Evolutionary conservation across 2,888 invertebrate species (phyloP), one percentile per base, ranked within the genome.

Genomic region (Chymomyza amoena): DNA sequence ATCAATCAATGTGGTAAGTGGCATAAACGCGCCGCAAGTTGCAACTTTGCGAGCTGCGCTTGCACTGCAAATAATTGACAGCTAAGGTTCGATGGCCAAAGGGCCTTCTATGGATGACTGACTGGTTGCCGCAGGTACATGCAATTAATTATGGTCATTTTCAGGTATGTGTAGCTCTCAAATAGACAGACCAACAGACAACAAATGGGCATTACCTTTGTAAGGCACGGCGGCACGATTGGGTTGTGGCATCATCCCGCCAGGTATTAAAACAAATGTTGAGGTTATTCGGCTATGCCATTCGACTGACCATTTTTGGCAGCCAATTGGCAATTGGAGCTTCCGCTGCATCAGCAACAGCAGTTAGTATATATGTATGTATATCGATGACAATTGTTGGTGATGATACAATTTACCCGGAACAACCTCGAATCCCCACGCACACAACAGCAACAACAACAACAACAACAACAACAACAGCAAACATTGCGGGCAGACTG

Each of bases 111-210:
- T n/a, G 64, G 39, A 36, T 32, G 39, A 62, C 51, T 57, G 28
- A 70, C 69, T 16, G 52, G 28, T 57, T 74, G 77, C 74, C 84
- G 66, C 77, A 84, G 87, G 83, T 75, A 81, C 87, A 80, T 64
- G 87, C 87, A 85, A 85, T 85, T 87, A 87, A 87, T 85, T 85
- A 85, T 87, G 87, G 83, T 85, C 83, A 85, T 85, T 87, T 84
- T 73, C 87, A 83, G 85, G 78, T 84, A 85, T 39, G 10, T 45
- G 9, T 7, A 45, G 39, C 13, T 10, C 39, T 16, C 18, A 18
- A n/a, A 28, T 52, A 56, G 32, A 39, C 69, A 65, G 57, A 36
- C 32, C 75, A 70, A 54, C 72, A 86, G 71, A 54, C 72, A 86
- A 84, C 86, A 84, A 84, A 45, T 45, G 81, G 80, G 77, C 74